These are phyloP conservation scores for Pteropus rufus DNA, from an alignment of 2,797 vertebrate genomes.

Conservation along the genomic window DNA sequence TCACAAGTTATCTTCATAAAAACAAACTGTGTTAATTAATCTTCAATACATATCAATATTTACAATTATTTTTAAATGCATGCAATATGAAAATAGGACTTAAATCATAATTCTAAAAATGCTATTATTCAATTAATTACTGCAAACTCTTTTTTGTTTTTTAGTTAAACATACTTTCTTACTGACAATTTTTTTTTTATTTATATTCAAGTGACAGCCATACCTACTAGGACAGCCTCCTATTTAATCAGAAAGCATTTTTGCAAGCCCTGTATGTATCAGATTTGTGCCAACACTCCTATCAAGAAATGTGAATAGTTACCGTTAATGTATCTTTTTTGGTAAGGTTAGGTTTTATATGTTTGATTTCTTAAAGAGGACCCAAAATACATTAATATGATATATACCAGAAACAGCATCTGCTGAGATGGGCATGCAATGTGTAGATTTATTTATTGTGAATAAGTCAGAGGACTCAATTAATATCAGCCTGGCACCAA, in stretches of 20 bases:
- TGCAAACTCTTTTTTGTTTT: background rate
- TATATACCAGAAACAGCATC: background rate
- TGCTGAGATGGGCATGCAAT: background rate
- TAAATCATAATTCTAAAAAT: background rate
- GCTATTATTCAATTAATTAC: background rate
- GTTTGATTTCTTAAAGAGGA: constrained; percentile 19
- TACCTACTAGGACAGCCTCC: background rate
- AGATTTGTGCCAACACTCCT: background rate
- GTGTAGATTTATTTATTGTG: constrained; percentile 15
- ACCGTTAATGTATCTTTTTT: constrained; percentile 4
- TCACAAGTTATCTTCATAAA: constrained; percentile 44
- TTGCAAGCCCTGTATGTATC: background rate
- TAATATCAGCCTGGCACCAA: background rate
- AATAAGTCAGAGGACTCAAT: background rate
- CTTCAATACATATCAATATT: constrained; percentile 59
- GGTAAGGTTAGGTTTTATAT: background rate
- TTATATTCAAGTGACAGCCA: background rate
- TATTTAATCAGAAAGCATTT: constrained; percentile 12
- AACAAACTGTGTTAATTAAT: constrained; percentile 60
- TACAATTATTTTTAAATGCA: background rate
- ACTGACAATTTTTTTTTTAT: background rate
- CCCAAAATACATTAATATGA: background rate
- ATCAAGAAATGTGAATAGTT: background rate
- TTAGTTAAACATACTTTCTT: background rate
- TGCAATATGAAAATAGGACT: background rate